Evolutionary conservation across 2,888 invertebrate species (phyloP).

Genomic region (Arrhopalites spinosus): DNA sequence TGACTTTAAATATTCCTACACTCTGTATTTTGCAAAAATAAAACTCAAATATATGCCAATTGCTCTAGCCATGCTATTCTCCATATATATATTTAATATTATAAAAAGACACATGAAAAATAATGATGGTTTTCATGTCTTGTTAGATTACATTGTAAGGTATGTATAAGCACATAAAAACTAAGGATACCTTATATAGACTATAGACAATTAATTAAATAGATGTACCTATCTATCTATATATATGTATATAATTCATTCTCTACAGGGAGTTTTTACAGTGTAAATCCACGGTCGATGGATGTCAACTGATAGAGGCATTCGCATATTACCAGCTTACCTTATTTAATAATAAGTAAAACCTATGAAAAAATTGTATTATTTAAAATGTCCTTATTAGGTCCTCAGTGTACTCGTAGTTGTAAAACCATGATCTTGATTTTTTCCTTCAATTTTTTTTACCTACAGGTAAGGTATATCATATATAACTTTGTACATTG

Average conservation of each 20-base stretch:
- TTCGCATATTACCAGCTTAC: not conserved
- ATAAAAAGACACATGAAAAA: no score
- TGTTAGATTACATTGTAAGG: no score
- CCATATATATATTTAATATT: no score
- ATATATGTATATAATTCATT: not conserved
- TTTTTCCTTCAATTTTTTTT: not conserved
- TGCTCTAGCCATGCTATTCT: no score
- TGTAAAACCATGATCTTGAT: not conserved
- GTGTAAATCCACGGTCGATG: not conserved
- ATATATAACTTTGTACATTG: not conserved
- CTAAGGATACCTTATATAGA: no score
- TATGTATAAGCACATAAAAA: no score
- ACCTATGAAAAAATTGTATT: not conserved
- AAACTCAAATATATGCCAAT: no score
- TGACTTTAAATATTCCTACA: no score
- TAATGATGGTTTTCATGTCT: no score
- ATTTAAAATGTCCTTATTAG: conserved; percentile 4
- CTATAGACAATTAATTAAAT: not conserved
- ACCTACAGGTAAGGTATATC: not conserved
- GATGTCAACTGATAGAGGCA: conserved; percentile 17
- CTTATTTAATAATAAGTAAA: not conserved
- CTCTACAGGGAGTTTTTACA: not conserved
- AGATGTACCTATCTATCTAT: not conserved
- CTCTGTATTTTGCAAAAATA: no score
- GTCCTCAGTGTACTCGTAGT: not conserved